phyloP scores from a whole-genome alignment of 64 coral and sea anemone species.

The Hydrozoanthus tunicans region DNA sequence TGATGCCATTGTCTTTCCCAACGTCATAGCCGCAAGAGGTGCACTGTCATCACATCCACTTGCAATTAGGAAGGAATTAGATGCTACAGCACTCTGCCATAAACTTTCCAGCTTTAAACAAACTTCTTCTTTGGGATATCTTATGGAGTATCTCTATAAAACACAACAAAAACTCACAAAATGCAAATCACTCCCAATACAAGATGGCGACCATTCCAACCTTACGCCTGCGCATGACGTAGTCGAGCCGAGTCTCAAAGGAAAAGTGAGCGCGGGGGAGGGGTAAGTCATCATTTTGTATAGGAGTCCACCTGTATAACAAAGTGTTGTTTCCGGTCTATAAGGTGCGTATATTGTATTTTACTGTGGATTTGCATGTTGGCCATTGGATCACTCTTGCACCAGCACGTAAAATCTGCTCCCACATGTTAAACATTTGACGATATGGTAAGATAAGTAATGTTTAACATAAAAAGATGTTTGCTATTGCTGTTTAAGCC shows the following conservation, averaged over 20 bases:
- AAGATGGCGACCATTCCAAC: slow-evolving; percentile 81
- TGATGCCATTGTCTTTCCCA: slow-evolving; percentile 59
- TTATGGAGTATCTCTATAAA: slow-evolving; percentile 89
- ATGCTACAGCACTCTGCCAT: slow-evolving; percentile 42
- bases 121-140: slow-evolving; percentile 77
- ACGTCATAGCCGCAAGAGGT: slow-evolving; percentile 52
- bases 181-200: slow-evolving; percentile 92
- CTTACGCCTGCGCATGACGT: slow-evolving; percentile 90
- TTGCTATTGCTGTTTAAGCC: not conserved
- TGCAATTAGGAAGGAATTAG: slow-evolving; percentile 14
- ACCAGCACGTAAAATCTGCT: slow-evolving; percentile 18
- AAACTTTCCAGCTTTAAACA: slow-evolving; percentile 40
- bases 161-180: slow-evolving; percentile 98
- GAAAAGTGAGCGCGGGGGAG: slow-evolving; percentile 13
- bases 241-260: slow-evolving; percentile 27
- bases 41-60: slow-evolving; percentile 41
- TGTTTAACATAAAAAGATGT: not conserved
- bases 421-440: not conserved
- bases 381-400: not conserved
- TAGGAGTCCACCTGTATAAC: not conserved
- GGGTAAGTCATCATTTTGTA: slow-evolving; percentile 10
- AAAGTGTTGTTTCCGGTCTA: slow-evolving; percentile 39
- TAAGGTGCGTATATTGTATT: not conserved
- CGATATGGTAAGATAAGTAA: not conserved
- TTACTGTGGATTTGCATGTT: not conserved